Evolutionary conservation across 2,888 invertebrate species (phyloP).

Genomic region (Meiosimyza platycephala): DNA sequence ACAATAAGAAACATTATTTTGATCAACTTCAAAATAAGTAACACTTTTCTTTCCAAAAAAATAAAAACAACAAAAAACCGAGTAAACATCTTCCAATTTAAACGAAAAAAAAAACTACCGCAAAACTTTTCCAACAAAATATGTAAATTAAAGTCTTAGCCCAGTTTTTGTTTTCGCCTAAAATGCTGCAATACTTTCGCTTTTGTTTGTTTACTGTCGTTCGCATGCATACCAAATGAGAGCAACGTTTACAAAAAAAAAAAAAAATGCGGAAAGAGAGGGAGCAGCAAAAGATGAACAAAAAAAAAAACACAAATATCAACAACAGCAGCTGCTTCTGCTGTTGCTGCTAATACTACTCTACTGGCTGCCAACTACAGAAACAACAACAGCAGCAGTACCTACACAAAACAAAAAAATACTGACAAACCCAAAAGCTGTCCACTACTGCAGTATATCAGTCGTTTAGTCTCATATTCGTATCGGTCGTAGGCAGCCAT

Average conservation of each 20-base stretch:
- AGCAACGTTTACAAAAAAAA: slow-evolving; percentile 1
- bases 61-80: neutral
- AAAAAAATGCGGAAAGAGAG: neutral
- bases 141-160: slow-evolving; percentile 35
- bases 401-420: neutral
- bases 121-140: slow-evolving; percentile 31
- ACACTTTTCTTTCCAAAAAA: neutral
- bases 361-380: neutral
- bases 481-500: neutral
- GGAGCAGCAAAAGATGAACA: slow-evolving; percentile 2
- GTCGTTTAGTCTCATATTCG: neutral
- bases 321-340: slow-evolving; percentile 10
- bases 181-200: slow-evolving; percentile 40
- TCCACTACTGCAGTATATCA: neutral
- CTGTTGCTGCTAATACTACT: neutral
- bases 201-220: slow-evolving; percentile 33
- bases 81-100: neutral
- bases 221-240: slow-evolving; percentile 12
- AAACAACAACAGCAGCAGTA: neutral
- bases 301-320: slow-evolving; percentile 9
- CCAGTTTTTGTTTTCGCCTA: slow-evolving; percentile 27
- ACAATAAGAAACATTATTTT: neutral
- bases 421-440: neutral
- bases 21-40: neutral
- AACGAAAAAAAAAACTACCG: neutral